Evolutionary conservation across 1,140 invertebrate species (phyloP).

Genomic region (Catajapyx aquilonaris): DNA sequence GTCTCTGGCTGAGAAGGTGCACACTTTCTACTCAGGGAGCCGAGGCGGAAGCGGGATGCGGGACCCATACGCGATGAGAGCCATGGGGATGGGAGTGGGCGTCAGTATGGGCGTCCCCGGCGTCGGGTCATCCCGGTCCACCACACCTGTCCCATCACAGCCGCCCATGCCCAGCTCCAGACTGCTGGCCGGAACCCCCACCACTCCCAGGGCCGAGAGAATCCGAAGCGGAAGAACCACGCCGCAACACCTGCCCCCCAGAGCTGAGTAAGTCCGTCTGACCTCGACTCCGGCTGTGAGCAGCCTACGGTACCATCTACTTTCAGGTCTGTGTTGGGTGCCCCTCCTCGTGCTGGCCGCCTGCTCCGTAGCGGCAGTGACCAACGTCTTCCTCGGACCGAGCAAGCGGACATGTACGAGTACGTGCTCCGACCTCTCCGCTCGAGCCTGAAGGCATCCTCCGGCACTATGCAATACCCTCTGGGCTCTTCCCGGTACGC

Average conservation of each 20-base stretch:
- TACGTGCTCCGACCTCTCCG: slow-evolving; percentile 29
- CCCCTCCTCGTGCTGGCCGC: slow-evolving; percentile 19
- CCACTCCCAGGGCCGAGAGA: not conserved
- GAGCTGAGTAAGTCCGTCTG: too few species aligned
- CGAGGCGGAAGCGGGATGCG: slow-evolving; percentile 30
- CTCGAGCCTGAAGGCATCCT: slow-evolving; percentile 44
- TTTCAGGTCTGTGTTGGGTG: too few species aligned
- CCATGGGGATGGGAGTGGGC: slow-evolving; percentile 18
- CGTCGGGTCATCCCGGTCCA: too few species aligned
- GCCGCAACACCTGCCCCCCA: too few species aligned
- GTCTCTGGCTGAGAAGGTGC: slow-evolving; percentile 71
- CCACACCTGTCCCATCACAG: too few species aligned
- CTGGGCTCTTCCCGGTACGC: slow-evolving; percentile 6
- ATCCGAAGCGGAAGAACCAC: too few species aligned
- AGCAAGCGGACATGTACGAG: slow-evolving; percentile 30
- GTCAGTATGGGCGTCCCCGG: too few species aligned
- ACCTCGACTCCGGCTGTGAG: too few species aligned
- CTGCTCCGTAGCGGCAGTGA: slow-evolving; percentile 66
- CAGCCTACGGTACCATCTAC: too few species aligned
- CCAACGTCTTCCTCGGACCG: slow-evolving; percentile 58
- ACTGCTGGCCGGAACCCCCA: slow-evolving; percentile 1
- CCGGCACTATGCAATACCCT: slow-evolving; percentile 5
- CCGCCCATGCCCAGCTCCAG: not conserved
- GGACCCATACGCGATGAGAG: slow-evolving; percentile 31
- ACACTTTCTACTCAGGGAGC: slow-evolving; percentile 58